phyloP scores from a whole-genome alignment of 2,113 vertebrate species.

The Sorex fumeus region DNA sequence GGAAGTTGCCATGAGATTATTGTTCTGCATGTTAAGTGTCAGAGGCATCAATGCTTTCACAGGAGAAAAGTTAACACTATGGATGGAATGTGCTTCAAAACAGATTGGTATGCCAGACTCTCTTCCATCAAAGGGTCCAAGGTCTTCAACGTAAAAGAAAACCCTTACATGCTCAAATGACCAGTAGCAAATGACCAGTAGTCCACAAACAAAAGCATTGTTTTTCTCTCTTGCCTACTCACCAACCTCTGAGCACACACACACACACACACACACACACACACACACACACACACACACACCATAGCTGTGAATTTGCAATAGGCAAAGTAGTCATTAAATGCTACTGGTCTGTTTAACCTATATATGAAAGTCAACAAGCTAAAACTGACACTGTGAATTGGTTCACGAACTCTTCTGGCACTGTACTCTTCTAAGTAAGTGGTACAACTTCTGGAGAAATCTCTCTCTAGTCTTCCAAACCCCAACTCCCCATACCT shows the following conservation, averaged over 20 bases:
- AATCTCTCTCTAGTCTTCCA: not conserved
- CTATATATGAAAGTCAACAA: not conserved
- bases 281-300: not conserved
- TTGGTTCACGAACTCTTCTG: not conserved
- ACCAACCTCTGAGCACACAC: not conserved
- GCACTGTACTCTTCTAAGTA: not conserved
- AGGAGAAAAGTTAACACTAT: not conserved
- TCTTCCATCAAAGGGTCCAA: not conserved
- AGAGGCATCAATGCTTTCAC: not conserved
- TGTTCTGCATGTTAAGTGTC: not conserved
- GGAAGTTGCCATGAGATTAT: not conserved
- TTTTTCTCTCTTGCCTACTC: not conserved
- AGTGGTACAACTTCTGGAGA: not conserved
- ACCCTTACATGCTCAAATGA: not conserved
- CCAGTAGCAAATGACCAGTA: not conserved
- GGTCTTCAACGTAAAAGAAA: conserved; percentile 26
- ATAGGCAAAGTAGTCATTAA: not conserved
- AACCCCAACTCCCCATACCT: not conserved
- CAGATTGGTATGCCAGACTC: not conserved
- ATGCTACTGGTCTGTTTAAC: not conserved
- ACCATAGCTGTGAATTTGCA: not conserved
- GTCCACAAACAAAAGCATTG: not conserved
- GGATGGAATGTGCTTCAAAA: not conserved
- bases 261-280: not conserved
- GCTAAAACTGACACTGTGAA: not conserved